These are phyloP conservation scores for Craniophora ligustri DNA, from an alignment of 2,888 invertebrate genomes.

Conservation along the genomic window DNA sequence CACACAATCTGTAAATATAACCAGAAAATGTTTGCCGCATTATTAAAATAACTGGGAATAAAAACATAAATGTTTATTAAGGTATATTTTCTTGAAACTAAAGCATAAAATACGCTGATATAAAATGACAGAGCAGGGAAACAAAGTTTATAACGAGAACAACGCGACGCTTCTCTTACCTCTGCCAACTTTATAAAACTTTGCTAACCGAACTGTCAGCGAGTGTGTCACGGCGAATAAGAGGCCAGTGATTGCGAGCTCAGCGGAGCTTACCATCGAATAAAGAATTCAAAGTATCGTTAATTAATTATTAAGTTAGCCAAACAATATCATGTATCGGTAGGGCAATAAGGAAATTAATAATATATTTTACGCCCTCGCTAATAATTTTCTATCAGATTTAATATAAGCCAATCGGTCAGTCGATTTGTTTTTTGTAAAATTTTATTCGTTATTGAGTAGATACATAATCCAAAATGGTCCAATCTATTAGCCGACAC, in stretches of 20 bases:
- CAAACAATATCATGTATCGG: too few relatives aligned
- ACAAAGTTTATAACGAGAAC: constrained; percentile 18
- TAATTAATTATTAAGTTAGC: background rate
- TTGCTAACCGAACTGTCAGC: constrained; percentile 16
- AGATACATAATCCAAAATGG: too few relatives aligned
- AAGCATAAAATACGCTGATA: background rate
- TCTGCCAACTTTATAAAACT: constrained; percentile 6
- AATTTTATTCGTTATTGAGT: too few relatives aligned
- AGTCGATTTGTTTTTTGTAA: too few relatives aligned
- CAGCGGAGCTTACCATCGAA: constrained; percentile 4
- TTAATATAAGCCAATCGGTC: too few relatives aligned
- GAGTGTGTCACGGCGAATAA: constrained; percentile 13
- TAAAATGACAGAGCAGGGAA: background rate
- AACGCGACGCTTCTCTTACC: background rate
- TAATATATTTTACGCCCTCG: too few relatives aligned
- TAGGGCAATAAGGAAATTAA: too few relatives aligned
- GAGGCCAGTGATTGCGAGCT: constrained; percentile 15
- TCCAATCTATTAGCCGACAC: too few relatives aligned
- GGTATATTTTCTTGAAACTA: background rate
- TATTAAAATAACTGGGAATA: background rate
- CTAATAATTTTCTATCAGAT: too few relatives aligned
- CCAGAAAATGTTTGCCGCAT: background rate
- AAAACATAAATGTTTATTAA: background rate
- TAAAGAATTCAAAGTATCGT: background rate
- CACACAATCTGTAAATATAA: too few relatives aligned